Conservation (phyloP, 1,140 invertebrate genomes). For the Penaeus chinensis region DNA sequence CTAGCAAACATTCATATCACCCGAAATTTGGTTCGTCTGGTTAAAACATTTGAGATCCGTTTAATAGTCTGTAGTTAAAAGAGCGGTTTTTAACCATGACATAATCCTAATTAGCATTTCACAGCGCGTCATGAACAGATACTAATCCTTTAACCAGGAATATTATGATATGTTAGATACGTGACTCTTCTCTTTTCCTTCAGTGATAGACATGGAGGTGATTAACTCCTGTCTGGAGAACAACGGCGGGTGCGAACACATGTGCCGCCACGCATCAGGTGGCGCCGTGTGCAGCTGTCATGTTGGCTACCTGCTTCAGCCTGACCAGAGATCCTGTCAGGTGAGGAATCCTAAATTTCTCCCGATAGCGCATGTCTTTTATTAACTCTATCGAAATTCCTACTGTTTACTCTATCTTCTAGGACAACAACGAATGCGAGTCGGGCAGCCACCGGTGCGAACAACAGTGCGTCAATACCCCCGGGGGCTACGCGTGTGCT, state of each 20-base stretch:
- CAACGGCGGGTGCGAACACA: constrained; percentile 73
- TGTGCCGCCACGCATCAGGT: constrained; percentile 70
- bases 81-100: neutral
- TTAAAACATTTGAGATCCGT: too few species aligned
- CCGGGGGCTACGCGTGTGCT: constrained; percentile 67
- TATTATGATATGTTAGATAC: neutral
- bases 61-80: too few species aligned
- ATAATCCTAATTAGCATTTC: neutral
- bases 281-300: constrained; percentile 76
- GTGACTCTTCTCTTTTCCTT: too few species aligned
- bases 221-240: constrained; percentile 72
- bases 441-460: constrained; percentile 66
- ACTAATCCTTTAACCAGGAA: neutral
- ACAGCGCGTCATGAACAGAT: neutral
- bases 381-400: neutral
- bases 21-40: too few species aligned
- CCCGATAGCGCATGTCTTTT: neutral
- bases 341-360: neutral
- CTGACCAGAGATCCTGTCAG: constrained; percentile 62
- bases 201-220: constrained; percentile 66
- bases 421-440: constrained; percentile 67
- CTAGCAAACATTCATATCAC: too few species aligned
- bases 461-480: constrained; percentile 68
- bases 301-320: constrained; percentile 68
- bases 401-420: neutral